Conservation (phyloP, 2,797 vertebrate species). For the Capromys pilorides region DNA sequence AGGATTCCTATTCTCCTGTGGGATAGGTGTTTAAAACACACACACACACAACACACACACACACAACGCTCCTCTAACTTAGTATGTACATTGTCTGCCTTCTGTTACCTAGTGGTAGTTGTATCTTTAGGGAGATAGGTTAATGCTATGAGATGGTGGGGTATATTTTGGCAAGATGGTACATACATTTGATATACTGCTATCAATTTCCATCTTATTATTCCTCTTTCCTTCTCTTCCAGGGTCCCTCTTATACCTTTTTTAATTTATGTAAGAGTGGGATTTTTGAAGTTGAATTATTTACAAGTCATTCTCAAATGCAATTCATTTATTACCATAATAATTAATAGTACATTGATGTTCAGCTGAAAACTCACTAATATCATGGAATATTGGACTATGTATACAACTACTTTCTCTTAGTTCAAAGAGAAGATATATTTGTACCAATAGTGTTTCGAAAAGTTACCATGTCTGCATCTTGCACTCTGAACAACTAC, state of each 20-base stretch:
- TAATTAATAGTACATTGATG: background rate
- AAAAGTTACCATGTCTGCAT: too few relatives aligned
- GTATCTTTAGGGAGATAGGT: background rate
- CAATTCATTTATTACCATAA: background rate
- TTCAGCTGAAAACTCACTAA: too few relatives aligned
- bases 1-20: slow-evolving; percentile 5
- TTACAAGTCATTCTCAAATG: background rate
- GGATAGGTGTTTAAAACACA: background rate
- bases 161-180: background rate
- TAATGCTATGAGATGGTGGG: background rate
- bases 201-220: background rate
- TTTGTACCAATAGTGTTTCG: too few relatives aligned
- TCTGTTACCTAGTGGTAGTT: background rate
- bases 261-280: background rate
- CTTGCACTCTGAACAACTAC: too few relatives aligned
- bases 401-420: too few relatives aligned
- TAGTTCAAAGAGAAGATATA: too few relatives aligned
- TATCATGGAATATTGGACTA: too few relatives aligned
- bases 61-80: background rate
- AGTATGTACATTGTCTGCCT: background rate
- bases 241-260: background rate
- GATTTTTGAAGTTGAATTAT: background rate
- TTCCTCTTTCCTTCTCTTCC: background rate
- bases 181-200: background rate
- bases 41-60: background rate